These are phyloP conservation scores for Vanacampus margaritifer DNA, from an alignment of 2,113 vertebrate genomes.

Conservation along the genomic window DNA sequence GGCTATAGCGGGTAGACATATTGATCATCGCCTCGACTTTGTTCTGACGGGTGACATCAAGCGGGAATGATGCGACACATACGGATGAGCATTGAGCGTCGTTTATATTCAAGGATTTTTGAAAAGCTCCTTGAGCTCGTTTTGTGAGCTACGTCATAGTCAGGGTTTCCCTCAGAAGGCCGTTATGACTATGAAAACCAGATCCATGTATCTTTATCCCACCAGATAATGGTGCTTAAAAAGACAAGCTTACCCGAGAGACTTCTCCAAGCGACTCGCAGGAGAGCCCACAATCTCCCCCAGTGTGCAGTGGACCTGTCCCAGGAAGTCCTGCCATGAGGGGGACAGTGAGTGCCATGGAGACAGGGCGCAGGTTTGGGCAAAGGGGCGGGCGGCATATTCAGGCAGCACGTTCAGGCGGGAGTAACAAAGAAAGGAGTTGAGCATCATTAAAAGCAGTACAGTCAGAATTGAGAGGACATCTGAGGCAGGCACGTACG, in stretches of 20 bases:
- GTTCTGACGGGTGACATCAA: slow-evolving; percentile 15
- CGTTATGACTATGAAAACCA: not conserved
- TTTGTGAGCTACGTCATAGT: not conserved
- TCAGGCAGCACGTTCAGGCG: slow-evolving; percentile 33
- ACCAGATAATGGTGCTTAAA: not conserved
- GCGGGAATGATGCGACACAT: slow-evolving; percentile 1
- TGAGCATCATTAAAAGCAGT: slow-evolving; percentile 42
- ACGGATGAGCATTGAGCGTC: slow-evolving; percentile 17
- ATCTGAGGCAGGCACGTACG: slow-evolving; percentile 77
- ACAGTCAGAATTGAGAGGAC: slow-evolving; percentile 56
- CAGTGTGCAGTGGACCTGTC: slow-evolving; percentile 89
- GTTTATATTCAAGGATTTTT: slow-evolving; percentile 15
- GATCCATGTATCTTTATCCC: no score
- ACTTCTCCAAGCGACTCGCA: slow-evolving; percentile 89
- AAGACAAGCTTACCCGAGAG: slow-evolving; percentile 79
- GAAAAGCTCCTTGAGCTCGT: slow-evolving; percentile 2
- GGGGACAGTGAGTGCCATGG: slow-evolving; percentile 30
- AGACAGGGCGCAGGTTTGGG: slow-evolving; percentile 37
- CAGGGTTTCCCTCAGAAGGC: not conserved
- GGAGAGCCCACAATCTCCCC: slow-evolving; percentile 94
- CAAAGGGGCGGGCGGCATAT: slow-evolving; percentile 24
- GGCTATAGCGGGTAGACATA: slow-evolving; percentile 34
- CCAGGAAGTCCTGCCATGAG: slow-evolving; percentile 86
- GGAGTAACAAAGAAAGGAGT: slow-evolving; percentile 56
- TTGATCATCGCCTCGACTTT: slow-evolving; percentile 37